Conservation (phyloP, 1,140 invertebrate genomes). For the Chelonus insularis region DNA sequence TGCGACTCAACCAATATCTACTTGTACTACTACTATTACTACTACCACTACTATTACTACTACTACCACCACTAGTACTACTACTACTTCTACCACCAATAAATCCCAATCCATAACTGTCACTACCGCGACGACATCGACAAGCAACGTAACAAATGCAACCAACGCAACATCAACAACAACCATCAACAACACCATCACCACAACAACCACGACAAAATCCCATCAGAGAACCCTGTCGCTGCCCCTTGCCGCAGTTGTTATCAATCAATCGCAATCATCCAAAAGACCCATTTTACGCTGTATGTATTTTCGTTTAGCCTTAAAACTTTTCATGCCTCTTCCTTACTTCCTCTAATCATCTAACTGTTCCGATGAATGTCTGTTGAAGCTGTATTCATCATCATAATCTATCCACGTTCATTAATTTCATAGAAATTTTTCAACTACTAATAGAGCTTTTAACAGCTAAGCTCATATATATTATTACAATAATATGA, state of each 20-base stretch:
- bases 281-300: conserved; percentile 59
- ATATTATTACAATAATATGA: too few species aligned
- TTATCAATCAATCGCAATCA: conserved; percentile 60
- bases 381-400: too few species aligned
- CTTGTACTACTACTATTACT: conserved; percentile 15
- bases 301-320: conserved; percentile 51
- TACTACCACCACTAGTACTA: too few species aligned
- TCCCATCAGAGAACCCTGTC: conserved; percentile 69
- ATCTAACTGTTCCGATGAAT: too few species aligned
- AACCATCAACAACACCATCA: conserved; percentile 33
- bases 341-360: conserved; percentile 28
- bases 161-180: conserved; percentile 37
- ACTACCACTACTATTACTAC: conserved; percentile 17
- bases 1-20: conserved; percentile 55
- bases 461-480: too few species aligned
- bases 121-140: conserved; percentile 44
- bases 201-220: conserved; percentile 51
- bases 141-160: conserved; percentile 24
- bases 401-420: too few species aligned
- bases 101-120: conserved; percentile 54
- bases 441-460: too few species aligned
- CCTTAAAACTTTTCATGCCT: conserved; percentile 25
- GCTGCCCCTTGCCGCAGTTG: conserved; percentile 64
- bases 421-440: too few species aligned
- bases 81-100: conserved; percentile 40